Base-by-base conservation (phyloP, 1,140 invertebrate species). In the Oncopeltus fasciatus region DNA sequence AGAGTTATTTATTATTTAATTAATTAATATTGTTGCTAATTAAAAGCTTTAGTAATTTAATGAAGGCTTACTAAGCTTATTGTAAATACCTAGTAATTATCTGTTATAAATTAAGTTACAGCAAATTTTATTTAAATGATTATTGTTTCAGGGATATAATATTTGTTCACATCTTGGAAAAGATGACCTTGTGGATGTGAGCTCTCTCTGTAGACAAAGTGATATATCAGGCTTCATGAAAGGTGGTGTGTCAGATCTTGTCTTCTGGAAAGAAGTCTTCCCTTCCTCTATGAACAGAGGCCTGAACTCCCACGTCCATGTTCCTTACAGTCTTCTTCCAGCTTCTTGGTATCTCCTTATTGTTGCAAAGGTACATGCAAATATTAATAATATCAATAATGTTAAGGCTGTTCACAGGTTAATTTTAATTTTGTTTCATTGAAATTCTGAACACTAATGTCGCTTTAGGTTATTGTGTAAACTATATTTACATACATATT, bases 191-290 rank as follows among this genome's bases (percentile, higher is more conserved):
- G 77, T 83, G 21, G 83, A 86, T 69, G 77, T 89, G 2, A 79
- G 86, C 70, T 77, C 80, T 5, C 87, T 81, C 73, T 77, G 87
- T 58, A 77, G 81, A 58, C 76, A 85, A 64, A 81, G 82, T 64
- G 84, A 85, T 12, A 72, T 89, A 56, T 71, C 88, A 18, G 77
- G 81, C 69, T 73, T 88, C 14, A 78, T 82, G 26, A 74, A 72
- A 57, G 79, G 79, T 0, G 83, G 85, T 64, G 75, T 81, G 21
- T 74, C 83, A 59, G 83, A 82, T 62, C 70, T 89, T 24, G 79
- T 89, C n/a, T 72, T 87, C 12, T 90, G 87, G 87, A 82, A 81
- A 69, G 83, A 85, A 75, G 82, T 88, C 21, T 84, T 78, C 68
- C 79, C 78, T 14, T 69, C 69, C 12, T 78, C 77, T 0, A 76